A percentile compares a stretch with the other conserved stretches of the same genome.
Evolutionary conservation across 2,888 invertebrate genomes (phyloP).

Genomic region (Coelopa pilipes): DNA sequence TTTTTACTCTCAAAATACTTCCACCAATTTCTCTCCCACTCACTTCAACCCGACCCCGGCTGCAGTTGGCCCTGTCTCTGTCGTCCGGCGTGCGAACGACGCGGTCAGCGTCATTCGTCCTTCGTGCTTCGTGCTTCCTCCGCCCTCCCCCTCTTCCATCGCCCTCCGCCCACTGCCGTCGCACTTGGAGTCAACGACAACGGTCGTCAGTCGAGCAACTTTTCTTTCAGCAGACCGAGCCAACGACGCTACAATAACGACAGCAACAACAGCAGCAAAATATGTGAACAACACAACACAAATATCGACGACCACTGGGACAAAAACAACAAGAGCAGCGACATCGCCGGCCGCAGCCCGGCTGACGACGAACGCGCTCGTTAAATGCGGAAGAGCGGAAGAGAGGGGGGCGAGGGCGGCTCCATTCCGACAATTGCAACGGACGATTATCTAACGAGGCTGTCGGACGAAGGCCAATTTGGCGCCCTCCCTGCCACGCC

Average conservation of each 20-base stretch:
- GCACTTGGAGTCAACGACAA: background rate
- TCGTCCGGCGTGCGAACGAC: no score
- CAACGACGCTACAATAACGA: background rate
- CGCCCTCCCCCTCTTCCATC: background rate
- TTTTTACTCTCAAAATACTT: no score
- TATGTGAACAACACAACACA: no score
- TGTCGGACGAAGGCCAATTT: constrained; percentile 19
- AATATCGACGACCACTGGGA: background rate
- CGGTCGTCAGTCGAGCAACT: constrained; percentile 5
- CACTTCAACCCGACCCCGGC: no score
- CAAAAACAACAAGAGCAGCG: constrained; percentile 1
- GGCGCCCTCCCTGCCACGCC: no score
- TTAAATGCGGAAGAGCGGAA: no score
- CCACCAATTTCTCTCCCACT: no score
- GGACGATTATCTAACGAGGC: constrained; percentile 9
- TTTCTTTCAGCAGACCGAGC: background rate
- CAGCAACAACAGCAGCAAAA: background rate
- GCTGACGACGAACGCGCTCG: background rate
- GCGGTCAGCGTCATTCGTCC: no score
- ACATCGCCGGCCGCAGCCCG: background rate
- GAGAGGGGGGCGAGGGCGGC: no score
- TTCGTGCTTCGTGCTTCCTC: no score
- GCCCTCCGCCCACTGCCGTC: background rate
- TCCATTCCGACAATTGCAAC: constrained; percentile 10
- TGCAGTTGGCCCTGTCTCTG: no score